Conservation (phyloP, 2,888 invertebrate species). For the Cheilosia variabilis region DNA sequence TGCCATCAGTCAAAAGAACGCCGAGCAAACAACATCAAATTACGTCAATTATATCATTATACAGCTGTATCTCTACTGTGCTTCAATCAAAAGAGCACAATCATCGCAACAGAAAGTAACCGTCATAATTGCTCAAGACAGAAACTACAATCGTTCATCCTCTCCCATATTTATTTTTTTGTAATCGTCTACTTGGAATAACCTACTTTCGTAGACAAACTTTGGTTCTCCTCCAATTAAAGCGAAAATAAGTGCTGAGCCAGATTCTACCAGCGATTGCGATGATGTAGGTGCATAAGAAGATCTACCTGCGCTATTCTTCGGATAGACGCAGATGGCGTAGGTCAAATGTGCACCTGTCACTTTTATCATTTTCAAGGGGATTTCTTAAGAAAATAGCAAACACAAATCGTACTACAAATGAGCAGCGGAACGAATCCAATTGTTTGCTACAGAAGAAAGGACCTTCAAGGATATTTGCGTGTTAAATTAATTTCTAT, state of each 20-base stretch:
- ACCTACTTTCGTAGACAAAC: not conserved
- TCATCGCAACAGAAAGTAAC: not conserved
- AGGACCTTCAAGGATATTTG: not conserved
- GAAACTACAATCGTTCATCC: not conserved
- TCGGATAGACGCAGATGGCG: too few species aligned
- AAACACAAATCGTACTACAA: not conserved
- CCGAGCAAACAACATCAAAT: not conserved
- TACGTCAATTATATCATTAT: not conserved
- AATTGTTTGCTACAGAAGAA: not conserved
- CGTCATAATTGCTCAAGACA: not conserved
- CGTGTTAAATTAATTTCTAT: not conserved
- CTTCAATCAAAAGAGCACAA: conserved; percentile 1
- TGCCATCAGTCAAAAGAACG: not conserved
- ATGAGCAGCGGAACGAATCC: not conserved
- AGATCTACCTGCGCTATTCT: too few species aligned
- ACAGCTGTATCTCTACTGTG: not conserved
- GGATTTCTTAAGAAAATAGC: not conserved
- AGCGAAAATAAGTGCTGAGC: not conserved
- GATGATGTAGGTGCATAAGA: too few species aligned
- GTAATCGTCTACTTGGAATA: not conserved
- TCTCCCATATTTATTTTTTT: not conserved
- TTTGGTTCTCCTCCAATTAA: not conserved
- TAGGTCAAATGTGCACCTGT: not conserved
- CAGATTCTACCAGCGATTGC: not conserved
- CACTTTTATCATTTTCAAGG: not conserved